A percentile compares a stretch with the other conserved stretches of the same genome.
phyloP scores from a whole-genome alignment of 1,140 invertebrate species.

The Sipha flava region DNA sequence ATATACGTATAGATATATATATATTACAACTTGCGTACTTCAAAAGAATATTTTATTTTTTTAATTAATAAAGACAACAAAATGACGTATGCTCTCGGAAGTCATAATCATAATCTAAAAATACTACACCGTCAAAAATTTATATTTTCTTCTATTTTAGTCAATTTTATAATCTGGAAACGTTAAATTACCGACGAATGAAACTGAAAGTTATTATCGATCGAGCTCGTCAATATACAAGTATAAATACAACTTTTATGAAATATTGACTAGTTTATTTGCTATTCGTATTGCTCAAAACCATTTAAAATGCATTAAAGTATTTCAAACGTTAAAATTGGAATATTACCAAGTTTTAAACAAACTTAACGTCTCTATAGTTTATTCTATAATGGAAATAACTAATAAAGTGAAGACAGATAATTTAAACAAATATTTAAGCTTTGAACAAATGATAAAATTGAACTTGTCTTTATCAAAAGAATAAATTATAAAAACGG shows the following conservation, averaged over 20 bases:
- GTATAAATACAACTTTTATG: not conserved
- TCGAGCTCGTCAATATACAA: not conserved
- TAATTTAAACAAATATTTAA: not conserved
- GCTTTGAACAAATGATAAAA: not conserved
- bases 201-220: not conserved
- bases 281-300: not conserved
- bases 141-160: not conserved
- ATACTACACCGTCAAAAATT: not conserved
- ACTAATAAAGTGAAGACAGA: not conserved
- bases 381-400: not conserved
- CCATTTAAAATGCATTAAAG: not conserved
- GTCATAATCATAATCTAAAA: not conserved
- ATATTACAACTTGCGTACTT: too few relatives aligned
- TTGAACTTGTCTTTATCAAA: not conserved
- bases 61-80: not conserved
- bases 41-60: not conserved
- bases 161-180: not conserved
- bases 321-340: not conserved
- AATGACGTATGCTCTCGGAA: not conserved
- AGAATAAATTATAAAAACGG: not conserved
- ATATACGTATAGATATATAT: too few relatives aligned
- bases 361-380: not conserved
- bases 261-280: not conserved
- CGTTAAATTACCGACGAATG: not conserved
- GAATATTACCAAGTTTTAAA: not conserved